phyloP scores from a whole-genome alignment of 2,113 vertebrate species.

The Scomber japonicus region DNA sequence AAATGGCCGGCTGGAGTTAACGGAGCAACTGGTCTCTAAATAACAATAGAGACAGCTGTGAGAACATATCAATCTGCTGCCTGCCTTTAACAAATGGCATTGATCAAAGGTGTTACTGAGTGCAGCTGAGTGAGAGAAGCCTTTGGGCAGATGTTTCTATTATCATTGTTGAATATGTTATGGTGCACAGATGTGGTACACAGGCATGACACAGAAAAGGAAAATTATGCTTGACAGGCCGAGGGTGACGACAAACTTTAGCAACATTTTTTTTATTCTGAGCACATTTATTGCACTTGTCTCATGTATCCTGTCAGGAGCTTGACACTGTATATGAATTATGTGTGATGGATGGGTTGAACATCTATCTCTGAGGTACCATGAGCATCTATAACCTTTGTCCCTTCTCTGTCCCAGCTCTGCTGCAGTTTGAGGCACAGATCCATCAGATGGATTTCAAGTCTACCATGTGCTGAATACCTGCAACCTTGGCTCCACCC shows the following conservation, averaged over 20 bases:
- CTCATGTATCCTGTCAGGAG: conserved; percentile 4
- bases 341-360: neutral
- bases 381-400: neutral
- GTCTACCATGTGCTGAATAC: neutral
- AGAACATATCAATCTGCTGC: conserved; percentile 21
- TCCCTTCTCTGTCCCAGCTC: neutral
- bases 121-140: conserved; percentile 5
- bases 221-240: neutral
- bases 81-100: conserved; percentile 34
- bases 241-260: neutral
- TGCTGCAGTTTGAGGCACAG: conserved; percentile 11
- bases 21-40: conserved; percentile 15
- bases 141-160: conserved; percentile 7
- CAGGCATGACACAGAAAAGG: conserved; percentile 7
- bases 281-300: conserved; percentile 1
- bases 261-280: neutral
- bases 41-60: conserved; percentile 20
- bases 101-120: conserved; percentile 26
- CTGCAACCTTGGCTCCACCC: conserved; percentile 18
- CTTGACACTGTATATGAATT: conserved; percentile 7
- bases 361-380: neutral
- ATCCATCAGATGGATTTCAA: conserved; percentile 18
- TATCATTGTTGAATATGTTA: conserved; percentile 26
- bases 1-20: conserved; percentile 20
- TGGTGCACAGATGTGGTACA: conserved; percentile 2